These are phyloP conservation scores for Eristalis intricaria DNA, from an alignment of 2,888 invertebrate genomes.

Conservation along the genomic window DNA sequence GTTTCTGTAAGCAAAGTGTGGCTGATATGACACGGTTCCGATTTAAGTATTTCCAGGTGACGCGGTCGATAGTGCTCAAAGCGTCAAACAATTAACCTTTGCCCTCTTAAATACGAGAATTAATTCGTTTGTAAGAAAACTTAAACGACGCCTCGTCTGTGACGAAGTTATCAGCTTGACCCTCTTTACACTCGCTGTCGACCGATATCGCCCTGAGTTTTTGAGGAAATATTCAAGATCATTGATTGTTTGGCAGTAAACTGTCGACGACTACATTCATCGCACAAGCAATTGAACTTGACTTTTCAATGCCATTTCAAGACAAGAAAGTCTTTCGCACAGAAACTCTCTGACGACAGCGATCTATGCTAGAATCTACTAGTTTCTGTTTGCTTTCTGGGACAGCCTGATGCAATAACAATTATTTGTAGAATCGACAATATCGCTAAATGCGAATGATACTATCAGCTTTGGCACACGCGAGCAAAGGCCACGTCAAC, in stretches of 20 bases:
- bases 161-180: conserved; percentile 28
- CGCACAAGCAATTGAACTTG: not conserved
- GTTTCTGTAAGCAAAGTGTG: not conserved
- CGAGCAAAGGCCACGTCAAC: not conserved
- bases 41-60: not conserved
- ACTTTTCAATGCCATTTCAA: not conserved
- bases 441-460: not conserved
- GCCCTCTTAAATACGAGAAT: not conserved
- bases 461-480: not conserved
- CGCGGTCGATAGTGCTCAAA: not conserved
- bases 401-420: not conserved
- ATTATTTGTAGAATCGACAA: not conserved
- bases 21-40: not conserved
- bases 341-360: not conserved
- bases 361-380: not conserved
- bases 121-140: not conserved
- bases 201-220: not conserved
- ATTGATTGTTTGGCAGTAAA: not conserved
- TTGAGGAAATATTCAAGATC: not conserved
- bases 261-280: not conserved
- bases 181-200: not conserved
- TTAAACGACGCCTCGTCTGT: not conserved
- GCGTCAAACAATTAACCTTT: conserved; percentile 2
- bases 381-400: not conserved
- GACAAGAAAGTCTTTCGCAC: not conserved